Base-by-base conservation (phyloP, 1,140 invertebrate genomes). In the Brachionus manjavacas region DNA sequence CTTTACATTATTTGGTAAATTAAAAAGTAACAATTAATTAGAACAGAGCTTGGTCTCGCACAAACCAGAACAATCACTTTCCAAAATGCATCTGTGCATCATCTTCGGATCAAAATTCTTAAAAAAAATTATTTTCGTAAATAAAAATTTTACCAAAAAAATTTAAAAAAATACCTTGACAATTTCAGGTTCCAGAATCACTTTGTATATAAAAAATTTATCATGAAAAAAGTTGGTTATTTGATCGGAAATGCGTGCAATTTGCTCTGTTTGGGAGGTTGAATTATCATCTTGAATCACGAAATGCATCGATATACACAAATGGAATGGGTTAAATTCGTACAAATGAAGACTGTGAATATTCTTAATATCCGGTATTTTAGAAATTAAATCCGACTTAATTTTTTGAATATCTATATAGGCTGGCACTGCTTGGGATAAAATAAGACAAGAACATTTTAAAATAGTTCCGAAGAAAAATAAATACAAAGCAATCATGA, bases 251-350 rank as follows among this genome's bases (percentile, higher is more conserved):
- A 76, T 28, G 7, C 46, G 41, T 9, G 8, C 9, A 3, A 76
- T 76, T 76, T 76, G 72, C 28, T 76, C 46, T 25, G 20, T 20
- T 49, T 49, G 41, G 3, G 41, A 49, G 12, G 2, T n/a, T 23
- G 23, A 23, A 35, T 46, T 25, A n/a, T 49, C 31, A 25, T 76
- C 41, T 25, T 35, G 41, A 25, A 76, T 25, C 4, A 49, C 25
- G 49, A 76, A 76, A 49, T 76, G 72, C 39, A 76, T 46, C n/a
- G 72, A 76, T 25, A 76, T 76, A 23, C 72, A 76, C 25, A 76
- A 76, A 76, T 76, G 72, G 25, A 76, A 76, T 46, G 72, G 72
- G 41, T 76, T 76, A 49, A 49, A 76, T 28, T 76, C 72, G 23
- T 76, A 76, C 41, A 76, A 76, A 31, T 76, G 43, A n/a, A 76